Percentiles rank a stretch among this genome's conserved stretches.
These are phyloP conservation scores for Caenorhabditis angaria DNA, from an alignment of 2,888 invertebrate genomes.

Conservation along the genomic window DNA sequence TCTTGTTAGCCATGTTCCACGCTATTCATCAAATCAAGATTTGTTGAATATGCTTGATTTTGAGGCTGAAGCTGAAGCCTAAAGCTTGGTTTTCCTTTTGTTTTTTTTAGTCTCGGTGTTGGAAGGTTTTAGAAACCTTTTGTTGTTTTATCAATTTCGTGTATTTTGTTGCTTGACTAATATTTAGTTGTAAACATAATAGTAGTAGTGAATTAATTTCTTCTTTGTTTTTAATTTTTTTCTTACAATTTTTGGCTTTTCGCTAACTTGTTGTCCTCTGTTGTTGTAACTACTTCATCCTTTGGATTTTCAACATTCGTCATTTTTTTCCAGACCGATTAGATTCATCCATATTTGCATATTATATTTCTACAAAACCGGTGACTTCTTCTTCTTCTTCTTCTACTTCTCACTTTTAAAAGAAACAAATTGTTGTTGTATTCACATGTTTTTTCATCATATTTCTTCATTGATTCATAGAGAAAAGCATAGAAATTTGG, in stretches of 20 bases:
- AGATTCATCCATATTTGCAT: not conserved
- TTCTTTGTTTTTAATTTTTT: too few species aligned
- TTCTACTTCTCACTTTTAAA: not conserved
- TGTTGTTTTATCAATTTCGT: not conserved
- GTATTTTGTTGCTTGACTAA: not conserved
- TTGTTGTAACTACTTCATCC: too few species aligned
- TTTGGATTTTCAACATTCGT: too few species aligned
- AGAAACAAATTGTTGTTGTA: too few species aligned
- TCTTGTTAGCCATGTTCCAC: not conserved
- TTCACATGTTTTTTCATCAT: too few species aligned
- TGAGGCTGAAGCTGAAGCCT: not conserved
- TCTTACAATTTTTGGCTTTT: not conserved
- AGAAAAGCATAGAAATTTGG: not conserved
- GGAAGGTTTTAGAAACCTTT: too few species aligned
- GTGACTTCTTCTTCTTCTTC: not conserved
- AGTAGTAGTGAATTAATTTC: not conserved
- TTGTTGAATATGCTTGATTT: slow-evolving; percentile 17
- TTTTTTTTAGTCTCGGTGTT: too few species aligned
- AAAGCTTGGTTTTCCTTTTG: not conserved
- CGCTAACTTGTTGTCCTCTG: not conserved
- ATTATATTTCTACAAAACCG: not conserved
- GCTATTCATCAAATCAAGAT: slow-evolving; percentile 9
- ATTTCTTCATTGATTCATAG: too few species aligned
- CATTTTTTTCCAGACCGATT: not conserved
- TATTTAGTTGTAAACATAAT: slow-evolving; percentile 10